A percentile compares a stretch with the other conserved stretches of the same genome.
These are phyloP conservation scores for Gonocerus acuteangulatus DNA, from an alignment of 2,888 invertebrate species.

Conservation along the genomic window DNA sequence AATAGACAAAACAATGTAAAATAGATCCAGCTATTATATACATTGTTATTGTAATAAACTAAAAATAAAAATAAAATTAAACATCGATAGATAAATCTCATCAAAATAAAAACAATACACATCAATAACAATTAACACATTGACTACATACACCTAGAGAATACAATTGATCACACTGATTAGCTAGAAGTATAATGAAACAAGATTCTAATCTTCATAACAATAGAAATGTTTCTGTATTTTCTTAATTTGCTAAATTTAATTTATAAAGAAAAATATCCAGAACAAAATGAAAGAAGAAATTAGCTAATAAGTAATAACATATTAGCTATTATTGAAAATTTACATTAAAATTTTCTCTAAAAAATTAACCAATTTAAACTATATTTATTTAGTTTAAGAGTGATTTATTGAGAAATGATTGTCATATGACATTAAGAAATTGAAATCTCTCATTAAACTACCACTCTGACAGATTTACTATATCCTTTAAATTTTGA, in stretches of 20 bases:
- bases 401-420: constrained; percentile 1
- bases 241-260: not conserved
- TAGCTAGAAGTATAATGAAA: not conserved
- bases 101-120: constrained; percentile 6
- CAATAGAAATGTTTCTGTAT: not conserved
- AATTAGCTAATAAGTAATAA: no score
- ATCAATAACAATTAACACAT: not conserved
- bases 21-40: constrained; percentile 8
- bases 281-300: not conserved
- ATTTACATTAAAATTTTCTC: no score
- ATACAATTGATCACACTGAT: not conserved
- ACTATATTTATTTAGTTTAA: not conserved
- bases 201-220: no score
- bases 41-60: constrained; percentile 4
- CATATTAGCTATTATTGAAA: no score
- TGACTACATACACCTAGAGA: not conserved
- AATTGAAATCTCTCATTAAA: not conserved
- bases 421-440: constrained; percentile 10
- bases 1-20: constrained; percentile 1
- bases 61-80: not conserved
- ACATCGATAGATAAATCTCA: constrained; percentile 8
- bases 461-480: not conserved
- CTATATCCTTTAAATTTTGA: not conserved
- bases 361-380: no score
- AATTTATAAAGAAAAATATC: not conserved